Base-by-base conservation (phyloP, 2,797 vertebrate species). In the Adelosebastes latens region DNA sequence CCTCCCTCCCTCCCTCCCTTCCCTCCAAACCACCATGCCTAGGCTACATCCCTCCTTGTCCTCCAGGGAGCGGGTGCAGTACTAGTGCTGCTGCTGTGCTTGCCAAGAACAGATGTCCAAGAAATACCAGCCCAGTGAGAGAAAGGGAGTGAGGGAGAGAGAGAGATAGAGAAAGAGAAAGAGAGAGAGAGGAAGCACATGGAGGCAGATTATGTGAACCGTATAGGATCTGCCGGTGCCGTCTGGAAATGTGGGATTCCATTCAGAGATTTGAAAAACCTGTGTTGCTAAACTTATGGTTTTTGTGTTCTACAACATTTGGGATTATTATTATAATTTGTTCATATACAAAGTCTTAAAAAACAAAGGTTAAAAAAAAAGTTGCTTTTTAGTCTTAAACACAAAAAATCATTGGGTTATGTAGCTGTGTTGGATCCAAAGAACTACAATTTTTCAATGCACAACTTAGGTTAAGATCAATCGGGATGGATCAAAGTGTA, bases 71-170 rank as follows among this genome's bases (percentile, higher is more conserved):
- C 69, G 56, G 88, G 85, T 85, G 89, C 87, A 91, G 83, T 75
- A 81, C 84, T 88, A 84, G 75, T 81, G 75, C 85, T 90, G 91
- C 79, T 62, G 80, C 82, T 81, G 31, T 79, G 85, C 87, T 93
- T 95, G 92, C 92, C 94, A 94, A 91, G 93, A 95, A 95, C 96
- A 96, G 95, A 96, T 96, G 96, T 96, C 93, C 89, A 93, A 95
- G 91, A 95, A 94, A 95, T 93, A 94, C 87, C 94, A 93, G 88
- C 90, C 93, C 91, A 88, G 89, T 80, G 82, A 92, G 89, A 92
- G 87, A 90, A 83, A 90, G 80, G 67, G 84, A 91, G 79, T 34
- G 84, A 79, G 79, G 59, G 81, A 79, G 80, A 75, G 67, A 73
- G 74, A 77, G 31, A n/a, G 46, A 49, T 20, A 82, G 82, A 86